Percentiles rank a stretch among this genome's conserved stretches.
phyloP scores from a whole-genome alignment of 2,797 vertebrate species.

The Sus cebifrons region DNA sequence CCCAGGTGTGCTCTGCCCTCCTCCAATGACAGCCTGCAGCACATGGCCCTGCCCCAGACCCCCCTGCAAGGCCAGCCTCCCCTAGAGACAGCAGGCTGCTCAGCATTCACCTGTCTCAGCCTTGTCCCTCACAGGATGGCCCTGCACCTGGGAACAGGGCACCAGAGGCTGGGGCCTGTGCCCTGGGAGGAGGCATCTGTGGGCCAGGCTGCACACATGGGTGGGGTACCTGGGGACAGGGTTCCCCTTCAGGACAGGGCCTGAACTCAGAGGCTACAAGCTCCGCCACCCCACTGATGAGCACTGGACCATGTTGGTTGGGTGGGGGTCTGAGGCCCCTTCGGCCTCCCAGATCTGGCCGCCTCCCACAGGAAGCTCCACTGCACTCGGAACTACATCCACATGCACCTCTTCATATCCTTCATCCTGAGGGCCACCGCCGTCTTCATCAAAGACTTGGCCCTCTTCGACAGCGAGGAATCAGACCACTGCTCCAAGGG shows the following conservation, averaged over 20 bases:
- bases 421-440: constrained; percentile 97
- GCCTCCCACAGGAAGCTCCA: constrained; percentile 94
- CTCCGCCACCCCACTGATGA: background rate
- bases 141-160: background rate
- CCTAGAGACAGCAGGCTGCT: too few relatives aligned
- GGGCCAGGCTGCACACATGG: background rate
- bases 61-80: background rate
- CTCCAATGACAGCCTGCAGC: background rate
- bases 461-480: constrained; percentile 94
- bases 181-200: background rate
- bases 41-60: background rate
- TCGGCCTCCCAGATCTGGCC: background rate
- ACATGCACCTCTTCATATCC: constrained; percentile 97
- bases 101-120: background rate
- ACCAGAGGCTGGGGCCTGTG: background rate
- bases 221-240: background rate
- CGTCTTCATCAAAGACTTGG: constrained; percentile 96
- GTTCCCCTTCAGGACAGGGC: accelerated
- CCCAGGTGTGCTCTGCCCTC: background rate
- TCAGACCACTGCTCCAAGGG: constrained; percentile 93
- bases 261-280: background rate
- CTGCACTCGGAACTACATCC: constrained; percentile 98
- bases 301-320: background rate
- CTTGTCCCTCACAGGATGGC: background rate
- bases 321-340: background rate